Conservation (phyloP, 1,140 invertebrate species). For the Apocrypta bakeri region DNA sequence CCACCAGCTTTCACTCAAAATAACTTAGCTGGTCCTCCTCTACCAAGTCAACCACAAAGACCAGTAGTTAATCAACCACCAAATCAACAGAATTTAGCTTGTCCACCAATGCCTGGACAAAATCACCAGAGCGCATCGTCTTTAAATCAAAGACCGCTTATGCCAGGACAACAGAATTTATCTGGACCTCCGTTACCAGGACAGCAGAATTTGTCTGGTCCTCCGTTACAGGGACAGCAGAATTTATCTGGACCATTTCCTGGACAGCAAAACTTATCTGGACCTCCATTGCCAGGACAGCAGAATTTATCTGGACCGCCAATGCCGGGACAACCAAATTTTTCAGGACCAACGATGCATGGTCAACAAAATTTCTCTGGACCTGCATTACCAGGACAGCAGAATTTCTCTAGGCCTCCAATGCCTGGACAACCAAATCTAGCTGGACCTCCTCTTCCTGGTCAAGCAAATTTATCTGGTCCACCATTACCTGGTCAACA, state of each 20-base stretch:
- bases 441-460: conserved; percentile 57
- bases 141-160: conserved; percentile 12
- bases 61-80: neutral
- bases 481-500: conserved; percentile 49
- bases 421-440: conserved; percentile 54
- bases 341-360: conserved; percentile 64
- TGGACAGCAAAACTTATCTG: conserved; percentile 48
- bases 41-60: neutral
- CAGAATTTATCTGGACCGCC: conserved; percentile 57
- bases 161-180: conserved; percentile 40
- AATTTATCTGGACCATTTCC: conserved; percentile 63
- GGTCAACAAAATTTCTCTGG: conserved; percentile 49
- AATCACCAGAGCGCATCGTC: conserved; percentile 40
- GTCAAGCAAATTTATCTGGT: conserved; percentile 42
- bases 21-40: conserved; percentile 3
- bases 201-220: conserved; percentile 55
- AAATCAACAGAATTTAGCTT: conserved; percentile 56
- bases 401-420: conserved; percentile 54
- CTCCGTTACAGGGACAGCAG: conserved; percentile 43
- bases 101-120: conserved; percentile 57
- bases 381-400: conserved; percentile 55
- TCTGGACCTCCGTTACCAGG: conserved; percentile 41
- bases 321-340: conserved; percentile 53
- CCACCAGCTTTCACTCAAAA: neutral
- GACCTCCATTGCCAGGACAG: conserved; percentile 46